Conservation (phyloP, 1,140 invertebrate species). For the Argopecten irradians region DNA sequence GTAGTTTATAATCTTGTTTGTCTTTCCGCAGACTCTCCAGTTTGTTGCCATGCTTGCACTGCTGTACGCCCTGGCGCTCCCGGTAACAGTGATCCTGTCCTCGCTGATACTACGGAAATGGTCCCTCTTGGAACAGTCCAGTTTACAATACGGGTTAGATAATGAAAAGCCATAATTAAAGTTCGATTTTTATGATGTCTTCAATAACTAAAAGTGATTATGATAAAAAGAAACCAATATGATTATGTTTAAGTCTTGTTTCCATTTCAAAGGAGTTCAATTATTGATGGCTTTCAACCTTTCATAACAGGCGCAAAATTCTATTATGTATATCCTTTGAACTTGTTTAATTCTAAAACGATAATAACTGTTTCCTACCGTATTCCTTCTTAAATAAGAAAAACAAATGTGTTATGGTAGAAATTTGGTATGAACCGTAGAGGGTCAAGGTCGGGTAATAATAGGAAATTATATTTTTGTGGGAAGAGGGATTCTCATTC, state of each 20-base stretch:
- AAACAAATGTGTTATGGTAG: no score
- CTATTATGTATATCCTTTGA: not conserved
- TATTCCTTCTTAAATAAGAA: no score
- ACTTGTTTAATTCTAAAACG: not conserved
- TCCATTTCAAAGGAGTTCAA: not conserved
- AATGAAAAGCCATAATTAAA: slow-evolving; percentile 4
- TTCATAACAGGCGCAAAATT: not conserved
- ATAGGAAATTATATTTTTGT: no score
- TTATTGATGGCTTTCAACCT: not conserved
- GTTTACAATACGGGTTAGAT: slow-evolving; percentile 31
- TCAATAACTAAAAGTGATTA: not conserved
- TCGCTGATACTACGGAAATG: slow-evolving; percentile 52
- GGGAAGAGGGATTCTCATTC: no score
- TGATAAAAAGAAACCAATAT: not conserved
- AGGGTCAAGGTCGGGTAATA: no score
- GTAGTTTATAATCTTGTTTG: not conserved
- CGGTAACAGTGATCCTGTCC: slow-evolving; percentile 47
- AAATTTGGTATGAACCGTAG: no score
- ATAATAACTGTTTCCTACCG: not conserved
- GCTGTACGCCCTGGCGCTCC: slow-evolving; percentile 32
- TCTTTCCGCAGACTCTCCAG: slow-evolving; percentile 42
- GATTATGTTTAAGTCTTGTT: not conserved
- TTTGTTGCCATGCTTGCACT: slow-evolving; percentile 47
- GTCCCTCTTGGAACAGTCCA: slow-evolving; percentile 31
- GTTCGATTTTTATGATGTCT: not conserved